phyloP scores from a whole-genome alignment of 2,113 vertebrate genomes.

The Protomyctophum bolini region DNA sequence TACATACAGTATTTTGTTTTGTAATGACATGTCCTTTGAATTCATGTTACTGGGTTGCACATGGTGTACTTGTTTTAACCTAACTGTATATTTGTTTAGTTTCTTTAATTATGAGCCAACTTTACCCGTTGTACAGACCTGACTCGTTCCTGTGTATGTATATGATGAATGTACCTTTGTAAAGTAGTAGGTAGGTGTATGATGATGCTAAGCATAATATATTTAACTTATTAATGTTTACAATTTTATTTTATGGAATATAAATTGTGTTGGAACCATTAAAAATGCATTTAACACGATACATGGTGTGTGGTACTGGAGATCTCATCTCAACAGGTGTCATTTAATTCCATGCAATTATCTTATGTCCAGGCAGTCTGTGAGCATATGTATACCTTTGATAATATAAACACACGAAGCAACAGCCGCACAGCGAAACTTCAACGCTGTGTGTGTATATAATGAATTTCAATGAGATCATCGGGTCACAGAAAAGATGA shows the following conservation, averaged over 20 bases:
- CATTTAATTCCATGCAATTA: background rate
- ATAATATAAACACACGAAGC: background rate
- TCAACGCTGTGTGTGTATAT: background rate
- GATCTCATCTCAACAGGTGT: no score
- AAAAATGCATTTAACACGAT: conserved; percentile 54
- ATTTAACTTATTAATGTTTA: conserved; percentile 47
- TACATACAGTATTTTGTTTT: conserved; percentile 2
- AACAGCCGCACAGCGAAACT: no score
- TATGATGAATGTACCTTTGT: conserved; percentile 8
- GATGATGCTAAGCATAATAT: conserved; percentile 32
- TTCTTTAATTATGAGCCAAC: background rate
- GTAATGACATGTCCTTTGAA: background rate
- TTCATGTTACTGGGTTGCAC: background rate
- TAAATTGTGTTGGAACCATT: conserved; percentile 41
- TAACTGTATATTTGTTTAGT: conserved; percentile 4
- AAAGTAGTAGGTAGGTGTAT: conserved; percentile 34
- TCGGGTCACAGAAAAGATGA: background rate
- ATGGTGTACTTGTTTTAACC: background rate
- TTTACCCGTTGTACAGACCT: background rate
- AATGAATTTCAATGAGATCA: conserved; percentile 5
- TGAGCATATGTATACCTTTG: no score
- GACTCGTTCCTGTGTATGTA: background rate
- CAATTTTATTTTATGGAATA: conserved; percentile 59
- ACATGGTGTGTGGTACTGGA: no score
- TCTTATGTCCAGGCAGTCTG: background rate